Conservation (phyloP, 1,140 invertebrate genomes). For the Caerostris extrusa region DNA sequence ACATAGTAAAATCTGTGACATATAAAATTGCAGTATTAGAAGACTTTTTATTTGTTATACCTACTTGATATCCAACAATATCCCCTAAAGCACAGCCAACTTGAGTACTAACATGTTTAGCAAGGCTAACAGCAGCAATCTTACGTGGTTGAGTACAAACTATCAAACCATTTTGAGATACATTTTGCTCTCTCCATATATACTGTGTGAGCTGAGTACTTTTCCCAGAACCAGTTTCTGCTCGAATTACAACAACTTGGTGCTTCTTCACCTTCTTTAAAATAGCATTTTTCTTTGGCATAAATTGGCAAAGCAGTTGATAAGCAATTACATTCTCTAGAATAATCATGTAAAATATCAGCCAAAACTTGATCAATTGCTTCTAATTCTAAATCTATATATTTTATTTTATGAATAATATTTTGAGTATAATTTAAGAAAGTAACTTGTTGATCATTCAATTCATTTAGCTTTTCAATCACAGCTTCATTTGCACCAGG, state of each 20-base stretch:
- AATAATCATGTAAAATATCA: conserved; percentile 45
- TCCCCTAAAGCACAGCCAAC: conserved; percentile 89
- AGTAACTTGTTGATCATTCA: conserved; percentile 68
- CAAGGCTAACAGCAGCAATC: conserved; percentile 96
- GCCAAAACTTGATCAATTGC: conserved; percentile 36
- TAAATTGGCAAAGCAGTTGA: conserved; percentile 93
- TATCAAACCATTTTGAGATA: conserved; percentile 86
- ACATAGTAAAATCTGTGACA: conserved; percentile 96
- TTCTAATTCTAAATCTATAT: background rate
- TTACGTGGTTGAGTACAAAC: conserved; percentile 97
- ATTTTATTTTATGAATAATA: conserved; percentile 7
- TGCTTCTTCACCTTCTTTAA: conserved; percentile 87
- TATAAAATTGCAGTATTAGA: conserved; percentile 95
- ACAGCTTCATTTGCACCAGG: conserved; percentile 27
- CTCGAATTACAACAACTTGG: conserved; percentile 86
- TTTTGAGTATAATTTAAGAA: conserved; percentile 64
- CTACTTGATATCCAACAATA: conserved; percentile 97
- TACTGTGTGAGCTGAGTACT: conserved; percentile 97
- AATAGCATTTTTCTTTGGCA: conserved; percentile 89
- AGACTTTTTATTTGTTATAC: conserved; percentile 96
- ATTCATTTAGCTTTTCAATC: conserved; percentile 39
- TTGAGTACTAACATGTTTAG: conserved; percentile 96
- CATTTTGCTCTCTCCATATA: conserved; percentile 88
- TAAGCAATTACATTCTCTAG: conserved; percentile 79
- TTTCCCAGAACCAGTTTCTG: conserved; percentile 97